Conservation (phyloP, 2,113 vertebrate genomes). For the Semnornis frantzii region DNA sequence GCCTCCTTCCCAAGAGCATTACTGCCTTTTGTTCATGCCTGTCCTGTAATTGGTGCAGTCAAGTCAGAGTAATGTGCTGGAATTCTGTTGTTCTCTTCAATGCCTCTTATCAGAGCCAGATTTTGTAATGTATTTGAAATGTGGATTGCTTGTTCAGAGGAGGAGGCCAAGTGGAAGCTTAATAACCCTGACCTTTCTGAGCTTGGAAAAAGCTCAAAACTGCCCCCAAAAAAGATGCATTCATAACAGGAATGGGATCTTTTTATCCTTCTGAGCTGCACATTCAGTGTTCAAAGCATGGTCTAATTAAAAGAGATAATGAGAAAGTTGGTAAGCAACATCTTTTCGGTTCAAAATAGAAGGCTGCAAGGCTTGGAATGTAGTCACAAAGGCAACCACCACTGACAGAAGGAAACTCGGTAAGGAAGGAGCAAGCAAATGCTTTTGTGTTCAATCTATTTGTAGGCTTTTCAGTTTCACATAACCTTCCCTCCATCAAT, state of each 20-base stretch:
- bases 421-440: background rate
- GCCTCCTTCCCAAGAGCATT: constrained; percentile 23
- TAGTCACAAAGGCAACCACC: background rate
- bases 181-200: constrained; percentile 53
- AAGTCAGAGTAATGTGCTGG: constrained; percentile 47
- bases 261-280: background rate
- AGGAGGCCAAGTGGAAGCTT: constrained; percentile 54
- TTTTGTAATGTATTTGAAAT: constrained; percentile 49
- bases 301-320: background rate
- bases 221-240: background rate
- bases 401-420: background rate
- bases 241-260: background rate
- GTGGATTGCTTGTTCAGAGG: constrained; percentile 57
- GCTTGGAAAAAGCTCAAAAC: background rate
- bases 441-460: background rate
- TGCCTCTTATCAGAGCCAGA: constrained; percentile 57
- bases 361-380: background rate
- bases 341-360: background rate
- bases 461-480: background rate
- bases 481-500: background rate
- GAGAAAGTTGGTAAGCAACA: background rate
- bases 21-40: constrained; percentile 54
- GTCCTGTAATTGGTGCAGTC: constrained; percentile 37
- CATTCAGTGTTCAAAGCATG: background rate
- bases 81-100: constrained; percentile 38